These are phyloP conservation scores for Cliona cf. orientalis DNA, from an alignment of 37 sponge, comb jelly and placozoan species.

Conservation along the genomic window DNA sequence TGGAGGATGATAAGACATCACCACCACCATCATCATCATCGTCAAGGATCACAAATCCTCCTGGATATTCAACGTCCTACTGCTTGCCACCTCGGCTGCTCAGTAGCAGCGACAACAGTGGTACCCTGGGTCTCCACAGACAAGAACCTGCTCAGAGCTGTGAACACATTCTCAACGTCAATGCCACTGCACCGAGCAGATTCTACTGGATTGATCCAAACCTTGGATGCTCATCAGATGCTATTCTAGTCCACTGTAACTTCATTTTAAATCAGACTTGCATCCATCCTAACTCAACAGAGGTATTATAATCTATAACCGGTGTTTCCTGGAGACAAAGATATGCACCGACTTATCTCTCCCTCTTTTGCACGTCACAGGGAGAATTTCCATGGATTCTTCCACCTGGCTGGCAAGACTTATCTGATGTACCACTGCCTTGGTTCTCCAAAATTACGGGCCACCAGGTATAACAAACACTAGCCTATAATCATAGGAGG, in stretches of 20 bases:
- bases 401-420: background rate
- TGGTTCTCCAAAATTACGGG: background rate
- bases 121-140: background rate
- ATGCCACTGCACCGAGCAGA: slow-evolving; percentile 18
- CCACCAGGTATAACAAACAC: background rate
- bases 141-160: slow-evolving; percentile 50
- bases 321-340: background rate
- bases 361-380: background rate
- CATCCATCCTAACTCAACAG: slow-evolving; percentile 24
- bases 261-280: slow-evolving; percentile 66
- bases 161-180: slow-evolving; percentile 15
- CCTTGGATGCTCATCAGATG: slow-evolving; percentile 64
- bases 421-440: background rate
- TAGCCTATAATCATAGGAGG: background rate
- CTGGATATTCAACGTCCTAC: background rate
- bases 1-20: background rate
- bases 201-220: slow-evolving; percentile 82
- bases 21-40: slow-evolving; percentile 17
- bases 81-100: background rate
- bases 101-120: background rate
- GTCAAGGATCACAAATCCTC: background rate
- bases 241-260: slow-evolving; percentile 64
- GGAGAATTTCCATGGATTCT: background rate
- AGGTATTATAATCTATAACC: no score
- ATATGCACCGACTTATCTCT: no score